Evolutionary conservation across 2,888 invertebrate genomes (phyloP), one percentile per base, ranked within the genome.

Genomic region (Eurytoma californica): DNA sequence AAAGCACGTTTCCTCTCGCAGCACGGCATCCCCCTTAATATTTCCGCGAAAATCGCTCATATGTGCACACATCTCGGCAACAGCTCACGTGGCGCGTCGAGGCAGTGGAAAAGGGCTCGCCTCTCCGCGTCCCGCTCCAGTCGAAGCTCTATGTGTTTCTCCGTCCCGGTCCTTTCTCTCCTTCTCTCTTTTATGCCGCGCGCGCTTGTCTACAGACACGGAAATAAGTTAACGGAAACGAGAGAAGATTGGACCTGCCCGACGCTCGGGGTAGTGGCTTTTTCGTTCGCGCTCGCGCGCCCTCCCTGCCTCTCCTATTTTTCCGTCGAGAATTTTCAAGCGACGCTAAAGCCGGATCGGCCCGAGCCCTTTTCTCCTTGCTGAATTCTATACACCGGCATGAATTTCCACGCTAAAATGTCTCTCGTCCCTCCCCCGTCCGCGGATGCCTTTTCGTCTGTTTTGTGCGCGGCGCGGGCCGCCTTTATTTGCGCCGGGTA

Each of bases 211-310:
- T 58, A 72, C 72, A 72, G 75, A 75, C 78, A 79, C 76, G 72
- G 79, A 79, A 81, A 79, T 81, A 81, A 81, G 78, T 81, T 76
- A 79, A 76, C 68, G 68, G 79, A 73, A 79, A 79, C 69, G 73
- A 65, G 72, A 58, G 55, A 79, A 81, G 75, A 79, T 79, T 76
- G 79, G 76, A 76, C 66, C 69, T 57, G 73, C 70, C 66, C 47
- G 70, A 57, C 57, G 47, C 66, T 61, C 60, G 3, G 18, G 55
- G 30, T 47, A 18, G 60, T 61, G 72, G 60, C 72, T 70, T 66
- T 58, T 72, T 70, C 47, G 30, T n/a, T n/a, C 30, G 60, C 51
- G 53, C 30, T 4, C 51, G 24, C 60, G 7, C 13, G 20, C 51
- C 12, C 53, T 47, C 58, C 9, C 16, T 49, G n/a, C 67, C 14